These are phyloP conservation scores for Natrix natrix DNA, from an alignment of 2,797 vertebrate species.

Conservation along the genomic window DNA sequence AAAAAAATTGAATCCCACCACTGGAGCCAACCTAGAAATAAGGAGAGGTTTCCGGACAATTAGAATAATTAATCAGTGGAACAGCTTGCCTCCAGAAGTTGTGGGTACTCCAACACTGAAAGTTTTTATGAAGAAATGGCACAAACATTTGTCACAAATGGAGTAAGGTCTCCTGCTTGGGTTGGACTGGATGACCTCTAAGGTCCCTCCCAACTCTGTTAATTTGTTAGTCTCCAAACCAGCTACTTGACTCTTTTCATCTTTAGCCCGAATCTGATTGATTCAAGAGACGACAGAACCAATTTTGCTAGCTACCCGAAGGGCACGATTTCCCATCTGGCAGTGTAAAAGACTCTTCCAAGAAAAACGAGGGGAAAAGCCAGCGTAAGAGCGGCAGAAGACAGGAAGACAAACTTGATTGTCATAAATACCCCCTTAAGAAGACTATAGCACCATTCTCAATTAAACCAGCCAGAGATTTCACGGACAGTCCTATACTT, in stretches of 20 bases:
- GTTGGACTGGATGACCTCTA: background rate
- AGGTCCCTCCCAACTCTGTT: background rate
- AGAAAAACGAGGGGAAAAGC: background rate
- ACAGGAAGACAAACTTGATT: background rate
- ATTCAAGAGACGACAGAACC: background rate
- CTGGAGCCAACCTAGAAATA: background rate
- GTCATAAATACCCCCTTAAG: background rate
- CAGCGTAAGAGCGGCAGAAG: background rate
- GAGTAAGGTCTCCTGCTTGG: background rate
- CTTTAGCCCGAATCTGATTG: background rate
- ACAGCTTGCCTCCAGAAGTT: background rate
- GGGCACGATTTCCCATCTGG: background rate
- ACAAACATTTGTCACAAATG: background rate
- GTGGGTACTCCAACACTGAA: background rate
- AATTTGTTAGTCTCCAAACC: background rate
- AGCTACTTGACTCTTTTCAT: background rate
- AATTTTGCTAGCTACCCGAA: background rate
- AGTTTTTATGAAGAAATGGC: background rate
- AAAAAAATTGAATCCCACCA: no score
- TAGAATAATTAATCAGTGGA: background rate
- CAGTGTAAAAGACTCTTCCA: background rate
- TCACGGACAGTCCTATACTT: slow-evolving; percentile 32
- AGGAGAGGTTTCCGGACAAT: background rate
- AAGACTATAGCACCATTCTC: background rate
- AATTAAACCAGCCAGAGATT: slow-evolving; percentile 21